A percentile compares a stretch with the other conserved stretches of the same genome.
Conservation (phyloP, 2,113 vertebrate species). For the Bombycilla garrulus region DNA sequence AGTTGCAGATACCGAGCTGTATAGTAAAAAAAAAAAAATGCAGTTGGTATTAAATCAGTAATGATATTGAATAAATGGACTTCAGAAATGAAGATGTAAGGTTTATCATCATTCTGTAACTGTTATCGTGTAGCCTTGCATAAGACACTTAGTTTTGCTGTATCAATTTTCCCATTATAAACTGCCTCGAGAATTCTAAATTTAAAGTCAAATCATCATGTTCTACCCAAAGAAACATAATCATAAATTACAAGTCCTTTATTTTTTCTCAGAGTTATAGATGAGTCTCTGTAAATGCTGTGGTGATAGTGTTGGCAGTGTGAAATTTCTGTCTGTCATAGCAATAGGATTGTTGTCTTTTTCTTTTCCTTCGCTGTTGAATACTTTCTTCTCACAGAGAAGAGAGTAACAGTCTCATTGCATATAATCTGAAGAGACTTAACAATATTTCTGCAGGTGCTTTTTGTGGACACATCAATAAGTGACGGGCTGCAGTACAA, state of each 20-base stretch:
- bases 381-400: not conserved
- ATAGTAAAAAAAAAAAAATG: not conserved
- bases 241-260: not conserved
- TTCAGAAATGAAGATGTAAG: not conserved
- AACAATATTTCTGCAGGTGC: not conserved
- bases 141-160: not conserved
- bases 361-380: not conserved
- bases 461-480: not conserved
- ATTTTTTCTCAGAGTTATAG: not conserved
- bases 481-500: not conserved
- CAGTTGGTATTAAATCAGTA: not conserved
- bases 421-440: not conserved
- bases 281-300: not conserved
- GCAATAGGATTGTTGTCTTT: not conserved
- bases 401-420: not conserved
- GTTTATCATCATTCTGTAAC: not conserved
- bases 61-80: not conserved
- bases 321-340: not conserved
- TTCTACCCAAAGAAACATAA: not conserved
- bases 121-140: not conserved
- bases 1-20: not conserved
- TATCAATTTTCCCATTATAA: not conserved
- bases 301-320: not conserved
- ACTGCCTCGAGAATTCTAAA: not conserved
- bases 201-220: not conserved